These are phyloP conservation scores for Thumatha senex DNA, from an alignment of 2,888 invertebrate species.

Conservation along the genomic window DNA sequence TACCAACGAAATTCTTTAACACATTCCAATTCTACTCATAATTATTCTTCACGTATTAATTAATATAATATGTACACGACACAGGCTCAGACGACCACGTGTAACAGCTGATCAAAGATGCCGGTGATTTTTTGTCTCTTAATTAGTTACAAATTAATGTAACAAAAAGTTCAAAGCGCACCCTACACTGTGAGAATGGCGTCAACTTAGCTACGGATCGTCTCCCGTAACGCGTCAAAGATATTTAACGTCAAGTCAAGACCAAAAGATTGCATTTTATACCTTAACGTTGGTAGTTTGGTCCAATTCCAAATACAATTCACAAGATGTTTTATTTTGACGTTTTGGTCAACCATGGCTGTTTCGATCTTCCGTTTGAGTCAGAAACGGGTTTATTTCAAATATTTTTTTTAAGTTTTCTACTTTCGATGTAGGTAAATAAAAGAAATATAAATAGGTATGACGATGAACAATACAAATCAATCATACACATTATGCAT, in stretches of 20 bases:
- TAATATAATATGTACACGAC: slow-evolving; percentile 47
- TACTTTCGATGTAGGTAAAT: no score
- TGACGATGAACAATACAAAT: no score
- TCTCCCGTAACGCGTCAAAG: slow-evolving; percentile 43
- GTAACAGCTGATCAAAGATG: slow-evolving; percentile 45
- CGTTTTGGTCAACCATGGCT: no score
- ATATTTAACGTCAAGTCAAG: neutral
- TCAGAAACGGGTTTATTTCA: no score
- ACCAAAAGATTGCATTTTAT: neutral
- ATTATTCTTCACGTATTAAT: slow-evolving; percentile 40
- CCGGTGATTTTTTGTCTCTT: slow-evolving; percentile 53
- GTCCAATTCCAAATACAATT: no score
- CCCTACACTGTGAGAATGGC: slow-evolving; percentile 32
- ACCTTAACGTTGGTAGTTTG: no score
- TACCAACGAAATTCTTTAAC: slow-evolving; percentile 16
- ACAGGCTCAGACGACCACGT: slow-evolving; percentile 35
- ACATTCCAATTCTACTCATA: slow-evolving; percentile 23
- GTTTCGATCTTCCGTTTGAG: no score
- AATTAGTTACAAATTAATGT: slow-evolving; percentile 72
- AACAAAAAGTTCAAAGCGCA: slow-evolving; percentile 46
- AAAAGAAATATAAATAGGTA: no score
- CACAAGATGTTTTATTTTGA: no score
- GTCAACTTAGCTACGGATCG: slow-evolving; percentile 41
- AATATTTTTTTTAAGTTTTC: no score
- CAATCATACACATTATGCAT: no score